Base-by-base conservation (phyloP, 2,888 invertebrate genomes). In the Osmoderma eremita region DNA sequence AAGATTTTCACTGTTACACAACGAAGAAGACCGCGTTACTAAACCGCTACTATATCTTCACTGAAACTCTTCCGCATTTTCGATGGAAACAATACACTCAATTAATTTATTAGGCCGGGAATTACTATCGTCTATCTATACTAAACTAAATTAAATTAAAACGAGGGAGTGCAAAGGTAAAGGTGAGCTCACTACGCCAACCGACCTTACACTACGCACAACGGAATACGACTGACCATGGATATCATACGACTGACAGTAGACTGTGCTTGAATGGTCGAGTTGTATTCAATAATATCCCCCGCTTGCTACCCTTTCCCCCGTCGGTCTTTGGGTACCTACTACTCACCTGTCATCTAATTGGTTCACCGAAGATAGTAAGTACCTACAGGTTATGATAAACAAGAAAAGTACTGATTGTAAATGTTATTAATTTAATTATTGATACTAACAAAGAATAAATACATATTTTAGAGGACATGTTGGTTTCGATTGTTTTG, bases 301-400 rank as follows among this genome's bases (percentile, higher is more conserved):
- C 30, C 58, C 30, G 58, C 30, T 17, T 61, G 58, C 45, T 61
- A 45, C 45, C 58, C 45, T 61, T 61, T 61, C 58, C 45, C 45
- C 45, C 30, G 45, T n/a, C n/a, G n/a, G n/a, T 17, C 45, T 42
- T 61, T 30, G 30, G 30, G 30, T 30, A 30, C 30, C 10, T 30
- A 15, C 39, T 36, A 45, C 30, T 45, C 58, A 61, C 58, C 58
- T 61, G 58, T 61, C 42, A 45, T 45, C 58, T 61, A 61, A 58
- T 45, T 45, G 45, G 30, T 30, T 30, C 58, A 45, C 58, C 17
- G 30, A 45, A 45, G 15, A 42, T 58, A 58, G 41, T 24, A 41
- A 41, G 12, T 41, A 41, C 41, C 41, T 10, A n/a, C 41, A 41
- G 41, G 12, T 41, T 3, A 10, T 41, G 41, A 24, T 5, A 24